These are phyloP conservation scores for Amiota communis DNA, from an alignment of 2,888 invertebrate species.

Conservation along the genomic window DNA sequence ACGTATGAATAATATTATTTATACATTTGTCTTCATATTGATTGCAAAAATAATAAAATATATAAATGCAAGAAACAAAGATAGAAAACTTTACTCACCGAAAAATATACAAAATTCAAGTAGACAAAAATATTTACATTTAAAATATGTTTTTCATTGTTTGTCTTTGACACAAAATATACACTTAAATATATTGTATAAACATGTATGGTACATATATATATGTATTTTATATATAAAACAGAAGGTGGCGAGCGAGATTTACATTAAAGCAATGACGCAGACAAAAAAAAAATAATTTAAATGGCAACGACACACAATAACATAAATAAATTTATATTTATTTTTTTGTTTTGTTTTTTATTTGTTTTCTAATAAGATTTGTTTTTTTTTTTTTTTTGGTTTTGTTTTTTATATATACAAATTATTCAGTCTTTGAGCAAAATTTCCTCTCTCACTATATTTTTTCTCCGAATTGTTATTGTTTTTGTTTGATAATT, in stretches of 20 bases:
- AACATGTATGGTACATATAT: no score
- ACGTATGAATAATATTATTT: conserved; percentile 2
- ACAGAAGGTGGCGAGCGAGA: no score
- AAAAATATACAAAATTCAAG: no score
- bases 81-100: no score
- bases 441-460: conserved; percentile 19
- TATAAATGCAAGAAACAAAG: no score
- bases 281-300: no score
- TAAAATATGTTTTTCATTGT: neutral
- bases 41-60: no score
- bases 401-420: conserved; percentile 1
- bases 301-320: no score
- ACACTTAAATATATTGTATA: neutral
- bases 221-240: no score
- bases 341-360: neutral
- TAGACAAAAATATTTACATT: no score
- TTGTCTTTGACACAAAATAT: neutral
- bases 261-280: no score
- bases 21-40: no score
- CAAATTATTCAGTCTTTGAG: conserved; percentile 21
- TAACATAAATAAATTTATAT: neutral
- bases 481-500: neutral
- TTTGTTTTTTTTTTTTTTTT: conserved; percentile 7
- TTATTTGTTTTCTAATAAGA: neutral
- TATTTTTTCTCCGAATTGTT: neutral